phyloP scores from a whole-genome alignment of 2,888 invertebrate species.

The Coelopa pilipes region DNA sequence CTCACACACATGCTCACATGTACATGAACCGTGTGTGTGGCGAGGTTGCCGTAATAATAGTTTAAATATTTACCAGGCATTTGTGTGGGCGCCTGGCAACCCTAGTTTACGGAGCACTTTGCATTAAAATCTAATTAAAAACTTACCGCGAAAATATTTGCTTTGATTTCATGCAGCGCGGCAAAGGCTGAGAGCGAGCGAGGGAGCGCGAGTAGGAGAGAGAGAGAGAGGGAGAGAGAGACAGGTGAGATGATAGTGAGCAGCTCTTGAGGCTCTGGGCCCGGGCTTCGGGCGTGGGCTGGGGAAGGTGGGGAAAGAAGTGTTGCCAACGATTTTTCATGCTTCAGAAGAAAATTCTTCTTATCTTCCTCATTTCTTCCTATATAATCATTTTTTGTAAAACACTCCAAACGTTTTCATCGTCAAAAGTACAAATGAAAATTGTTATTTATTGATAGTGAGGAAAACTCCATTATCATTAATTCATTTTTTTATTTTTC shows the following conservation, averaged over 20 bases:
- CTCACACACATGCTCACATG: neutral
- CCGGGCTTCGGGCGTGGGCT: too few species aligned
- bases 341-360: too few species aligned
- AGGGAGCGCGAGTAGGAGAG: neutral
- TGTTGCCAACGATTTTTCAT: too few species aligned
- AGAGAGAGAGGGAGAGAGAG: neutral
- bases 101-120: conserved; percentile 42
- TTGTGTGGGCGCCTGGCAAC: conserved; percentile 22
- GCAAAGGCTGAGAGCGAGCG: neutral
- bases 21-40: neutral
- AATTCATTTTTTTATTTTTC: too few species aligned
- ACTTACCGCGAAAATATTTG: conserved; percentile 48
- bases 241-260: neutral
- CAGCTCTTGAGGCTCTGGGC: neutral
- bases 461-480: too few species aligned
- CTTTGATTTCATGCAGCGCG: conserved; percentile 43
- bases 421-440: too few species aligned
- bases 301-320: too few species aligned
- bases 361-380: too few species aligned
- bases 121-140: conserved; percentile 50
- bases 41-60: neutral
- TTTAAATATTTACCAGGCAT: conserved; percentile 16
- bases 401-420: too few species aligned
- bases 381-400: too few species aligned
- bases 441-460: too few species aligned